Base-by-base conservation (phyloP, 2,888 invertebrate species). In the Aromia moschata region DNA sequence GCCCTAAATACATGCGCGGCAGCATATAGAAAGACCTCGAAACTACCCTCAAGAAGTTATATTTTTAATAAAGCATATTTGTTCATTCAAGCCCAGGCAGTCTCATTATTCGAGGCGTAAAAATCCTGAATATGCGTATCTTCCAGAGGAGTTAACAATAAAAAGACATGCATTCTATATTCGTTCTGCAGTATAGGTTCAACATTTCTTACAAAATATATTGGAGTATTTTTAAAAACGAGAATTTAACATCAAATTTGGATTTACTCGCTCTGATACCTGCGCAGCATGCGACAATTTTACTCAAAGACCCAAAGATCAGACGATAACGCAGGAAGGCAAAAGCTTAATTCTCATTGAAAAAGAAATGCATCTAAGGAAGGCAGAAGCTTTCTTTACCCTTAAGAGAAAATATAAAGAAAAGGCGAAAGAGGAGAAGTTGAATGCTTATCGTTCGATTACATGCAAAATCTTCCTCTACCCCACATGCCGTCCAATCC, bases 391-490 rank as follows among this genome's bases (percentile, higher is more conserved):
- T 10, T 46, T 55, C 38, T 55, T 46, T 46, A 25, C 18, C 14
- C 10, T 41, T 45, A 63, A 55, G 53, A 63, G 43, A 44, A 56
- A 30, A 20, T 62, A 57, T 37, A 64, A 60, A 60, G 45, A 25
- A 14, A 5, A 57, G 41, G 64, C 56, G 15, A 58, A 53, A 47
- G 57, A 25, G 43, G 41, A 30, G 47, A 49, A 56, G 25, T 56
- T 10, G 30, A 30, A 12, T 56, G 47, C 41, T 37, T 47, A 14
- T 46, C 20, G 20, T 66, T 64, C 62, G 60, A 62, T 49, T 64
- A 58, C 38, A 60, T 62, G 64, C 60, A 67, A 47, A 64, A 65
- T 55, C 56, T 66, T 1, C 64, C 56, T 18, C 47, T 64, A 10
- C 64, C 58, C 3, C 63, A 60, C 38, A 62, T 60, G 14, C 60